Evolutionary conservation across 64 coral and sea anemone species (phyloP), one percentile per base, ranked within the genome.

Genomic region (Pachyseris speciosa): DNA sequence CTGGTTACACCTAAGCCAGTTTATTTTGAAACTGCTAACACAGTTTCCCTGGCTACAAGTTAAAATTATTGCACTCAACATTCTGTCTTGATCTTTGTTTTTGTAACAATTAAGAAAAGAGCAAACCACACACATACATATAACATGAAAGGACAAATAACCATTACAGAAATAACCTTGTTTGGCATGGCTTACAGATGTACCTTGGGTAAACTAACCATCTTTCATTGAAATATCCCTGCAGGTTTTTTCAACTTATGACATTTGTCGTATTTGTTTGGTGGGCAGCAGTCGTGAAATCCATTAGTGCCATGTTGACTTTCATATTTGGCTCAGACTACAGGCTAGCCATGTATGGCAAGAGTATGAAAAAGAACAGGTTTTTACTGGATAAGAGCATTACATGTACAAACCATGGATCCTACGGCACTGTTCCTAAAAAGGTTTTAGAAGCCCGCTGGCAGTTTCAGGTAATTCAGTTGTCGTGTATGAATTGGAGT

Each of bases 381-480:
- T 96, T 96, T 76, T 42, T 55, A 27, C 49, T 96, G 16, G 89
- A 96, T 78, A 33, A 64, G 26, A 69, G 53, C 38, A 83, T 87
- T 5, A 88, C 85, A 5, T 33, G 63, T 31, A 33, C 83, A 4
- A 96, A 96, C 74, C 74, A 96, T 84, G 90, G 94, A 37, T 92
- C 89, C 30, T 96, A 58, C 69, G 94, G 94, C 31, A 75, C 94
- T 68, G 76, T 88, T 32, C 94, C 94, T 39, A 92, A 70, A 50
- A 64, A 10, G 10, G 66, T 96, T 47, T 69, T 83, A 57, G 79
- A 92, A 2, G 68, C 85, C 0, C 89, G 83, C 9, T 63, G 42
- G 48, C 39, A 88, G 29, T 89, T 75, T 75, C 72, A 80, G 94
- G 94, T 96, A 76, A 80, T 43, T n/a, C n/a, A n/a, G n/a, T n/a